Percentiles rank a stretch among this genome's conserved stretches.
Evolutionary conservation across 2,113 vertebrate species (phyloP).

Genomic region (Pachyramphus minor): DNA sequence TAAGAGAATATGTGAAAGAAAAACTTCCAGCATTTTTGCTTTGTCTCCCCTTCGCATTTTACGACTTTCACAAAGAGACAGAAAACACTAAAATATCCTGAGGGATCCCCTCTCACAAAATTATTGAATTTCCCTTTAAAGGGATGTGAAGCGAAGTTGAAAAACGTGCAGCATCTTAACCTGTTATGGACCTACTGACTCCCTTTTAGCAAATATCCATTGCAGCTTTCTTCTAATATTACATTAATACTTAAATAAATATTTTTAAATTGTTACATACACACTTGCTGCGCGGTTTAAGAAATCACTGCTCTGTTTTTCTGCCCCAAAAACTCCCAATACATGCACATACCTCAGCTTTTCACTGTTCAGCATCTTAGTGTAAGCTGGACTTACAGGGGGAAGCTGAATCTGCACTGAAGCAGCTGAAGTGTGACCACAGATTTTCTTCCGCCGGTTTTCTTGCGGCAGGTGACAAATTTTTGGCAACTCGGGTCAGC

Average conservation of each 20-base stretch:
- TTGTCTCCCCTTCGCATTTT: not conserved
- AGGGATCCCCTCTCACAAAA: not conserved
- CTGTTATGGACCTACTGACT: not conserved
- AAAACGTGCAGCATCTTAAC: not conserved
- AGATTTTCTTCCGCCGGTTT: not conserved
- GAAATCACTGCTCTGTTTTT: not conserved
- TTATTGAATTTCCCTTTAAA: not conserved
- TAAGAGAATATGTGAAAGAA: not conserved
- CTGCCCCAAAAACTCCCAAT: not conserved
- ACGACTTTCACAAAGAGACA: not conserved
- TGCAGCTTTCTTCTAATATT: not conserved
- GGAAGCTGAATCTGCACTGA: not conserved
- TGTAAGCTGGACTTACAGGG: not conserved
- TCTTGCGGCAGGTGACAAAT: not conserved
- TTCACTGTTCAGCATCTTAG: not conserved
- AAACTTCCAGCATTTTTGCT: not conserved
- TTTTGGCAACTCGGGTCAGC: not conserved
- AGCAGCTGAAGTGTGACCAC: not conserved
- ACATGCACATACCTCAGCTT: not conserved
- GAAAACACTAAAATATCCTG: not conserved
- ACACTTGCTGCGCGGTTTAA: not conserved
- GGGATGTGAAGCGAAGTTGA: not conserved
- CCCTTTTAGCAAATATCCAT: not conserved
- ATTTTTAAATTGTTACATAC: not conserved
- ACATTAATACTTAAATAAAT: not conserved